These are phyloP conservation scores for Clarias magur DNA, from an alignment of 2,113 vertebrate genomes.

Conservation along the genomic window DNA sequence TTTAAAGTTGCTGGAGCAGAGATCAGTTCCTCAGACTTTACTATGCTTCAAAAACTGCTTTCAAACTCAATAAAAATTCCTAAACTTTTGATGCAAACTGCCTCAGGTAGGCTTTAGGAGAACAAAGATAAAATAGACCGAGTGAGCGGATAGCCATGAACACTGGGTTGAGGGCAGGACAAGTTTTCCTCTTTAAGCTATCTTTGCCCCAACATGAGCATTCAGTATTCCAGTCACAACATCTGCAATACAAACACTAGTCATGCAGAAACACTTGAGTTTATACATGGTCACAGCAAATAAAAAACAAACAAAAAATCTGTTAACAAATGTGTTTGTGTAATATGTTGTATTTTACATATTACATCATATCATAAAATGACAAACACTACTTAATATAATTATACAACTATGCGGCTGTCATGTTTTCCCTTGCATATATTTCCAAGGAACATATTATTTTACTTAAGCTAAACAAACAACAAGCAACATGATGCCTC, in stretches of 20 bases:
- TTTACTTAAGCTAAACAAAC: neutral
- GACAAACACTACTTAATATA: neutral
- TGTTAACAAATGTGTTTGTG: neutral
- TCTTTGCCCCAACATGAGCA: neutral
- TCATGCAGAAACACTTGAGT: neutral
- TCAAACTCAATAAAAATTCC: neutral
- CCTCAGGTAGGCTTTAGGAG: neutral
- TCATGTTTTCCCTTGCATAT: neutral
- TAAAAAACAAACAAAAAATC: too few relatives aligned
- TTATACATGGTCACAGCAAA: neutral
- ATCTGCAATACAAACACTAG: neutral
- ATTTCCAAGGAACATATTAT: neutral
- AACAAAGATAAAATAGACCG: neutral
- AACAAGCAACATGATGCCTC: neutral
- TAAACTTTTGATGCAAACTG: neutral
- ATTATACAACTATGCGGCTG: neutral
- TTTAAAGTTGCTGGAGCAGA: neutral
- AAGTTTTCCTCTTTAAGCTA: neutral
- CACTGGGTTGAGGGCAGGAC: neutral
- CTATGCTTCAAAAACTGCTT: neutral
- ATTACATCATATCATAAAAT: neutral
- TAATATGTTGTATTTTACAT: neutral
- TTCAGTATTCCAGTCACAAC: constrained; percentile 1
- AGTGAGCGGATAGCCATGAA: neutral
- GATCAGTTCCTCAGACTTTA: neutral